Percentiles rank a stretch among this genome's conserved stretches.
These are phyloP conservation scores for Catocala sponsa DNA, from an alignment of 2,888 invertebrate species.

Conservation along the genomic window DNA sequence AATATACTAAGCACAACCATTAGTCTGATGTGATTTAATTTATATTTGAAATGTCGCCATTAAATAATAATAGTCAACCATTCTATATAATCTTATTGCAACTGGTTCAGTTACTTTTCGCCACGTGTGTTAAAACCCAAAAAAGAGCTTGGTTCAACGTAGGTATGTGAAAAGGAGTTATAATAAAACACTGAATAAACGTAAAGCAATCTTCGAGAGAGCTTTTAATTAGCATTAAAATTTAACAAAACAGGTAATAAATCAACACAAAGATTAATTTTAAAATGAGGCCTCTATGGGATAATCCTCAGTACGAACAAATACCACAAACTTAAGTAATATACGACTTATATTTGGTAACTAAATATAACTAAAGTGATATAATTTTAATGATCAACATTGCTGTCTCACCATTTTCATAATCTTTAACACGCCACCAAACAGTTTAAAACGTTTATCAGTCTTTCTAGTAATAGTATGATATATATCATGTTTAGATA, in stretches of 20 bases:
- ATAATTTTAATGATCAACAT: conserved; percentile 25
- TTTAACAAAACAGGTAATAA: conserved; percentile 25
- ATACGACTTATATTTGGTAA: conserved; percentile 41
- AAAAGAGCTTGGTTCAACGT: neutral
- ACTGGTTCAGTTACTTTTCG: too few relatives aligned
- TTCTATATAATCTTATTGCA: too few relatives aligned
- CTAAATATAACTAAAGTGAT: conserved; percentile 30
- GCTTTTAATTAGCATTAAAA: conserved; percentile 42
- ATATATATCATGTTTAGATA: conserved; percentile 33
- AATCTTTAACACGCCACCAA: conserved; percentile 31
- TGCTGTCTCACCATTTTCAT: conserved; percentile 15
- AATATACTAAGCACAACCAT: too few relatives aligned
- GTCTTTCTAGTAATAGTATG: conserved; percentile 45
- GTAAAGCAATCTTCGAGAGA: conserved; percentile 35
- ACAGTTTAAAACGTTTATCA: conserved; percentile 50
- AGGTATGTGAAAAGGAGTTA: neutral
- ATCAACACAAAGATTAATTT: conserved; percentile 22
- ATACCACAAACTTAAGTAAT: conserved; percentile 37
- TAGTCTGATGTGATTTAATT: too few relatives aligned
- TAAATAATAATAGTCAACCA: too few relatives aligned
- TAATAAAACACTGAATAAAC: conserved; percentile 21
- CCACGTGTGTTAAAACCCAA: too few relatives aligned
- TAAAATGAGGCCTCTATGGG: conserved; percentile 1
- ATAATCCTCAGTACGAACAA: conserved; percentile 5
- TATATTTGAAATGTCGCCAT: too few relatives aligned